phyloP scores from a whole-genome alignment of 2,888 invertebrate species.

The Stratiomys singularior region DNA sequence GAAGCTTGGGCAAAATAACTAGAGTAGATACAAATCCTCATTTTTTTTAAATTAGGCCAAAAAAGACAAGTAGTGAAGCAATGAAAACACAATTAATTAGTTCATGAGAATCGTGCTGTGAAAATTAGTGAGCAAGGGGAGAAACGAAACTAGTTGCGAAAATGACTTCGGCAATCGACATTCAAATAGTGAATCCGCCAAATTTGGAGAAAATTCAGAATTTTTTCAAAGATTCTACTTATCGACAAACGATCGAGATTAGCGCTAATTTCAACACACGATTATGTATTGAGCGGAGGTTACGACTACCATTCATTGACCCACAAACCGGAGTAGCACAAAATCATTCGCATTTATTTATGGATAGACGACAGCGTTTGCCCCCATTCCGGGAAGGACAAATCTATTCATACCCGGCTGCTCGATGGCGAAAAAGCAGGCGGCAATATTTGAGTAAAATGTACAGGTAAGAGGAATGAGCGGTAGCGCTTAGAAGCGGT shows the following conservation, averaged over 20 bases:
- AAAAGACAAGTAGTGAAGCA: background rate
- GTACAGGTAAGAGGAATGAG: constrained; percentile 60
- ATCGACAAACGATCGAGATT: constrained; percentile 92
- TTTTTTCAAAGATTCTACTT: constrained; percentile 87
- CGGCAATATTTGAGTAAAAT: constrained; percentile 79
- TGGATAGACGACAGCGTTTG: constrained; percentile 88
- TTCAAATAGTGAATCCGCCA: constrained; percentile 74
- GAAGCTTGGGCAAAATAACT: background rate
- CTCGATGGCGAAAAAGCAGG: constrained; percentile 90
- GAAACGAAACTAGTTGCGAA: constrained; percentile 18
- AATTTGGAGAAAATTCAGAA: constrained; percentile 81
- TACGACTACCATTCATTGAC: constrained; percentile 94
- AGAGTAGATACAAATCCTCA: background rate
- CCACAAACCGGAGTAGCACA: constrained; percentile 98
- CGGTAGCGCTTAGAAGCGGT: no score
- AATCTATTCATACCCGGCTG: constrained; percentile 90
- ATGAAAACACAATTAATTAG: background rate
- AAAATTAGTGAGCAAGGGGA: background rate
- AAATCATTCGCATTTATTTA: constrained; percentile 89
- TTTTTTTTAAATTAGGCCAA: background rate
- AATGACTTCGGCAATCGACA: constrained; percentile 71
- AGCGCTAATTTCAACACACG: constrained; percentile 94
- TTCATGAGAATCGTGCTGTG: constrained; percentile 7
- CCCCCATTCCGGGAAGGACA: constrained; percentile 90
- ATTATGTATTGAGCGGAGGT: constrained; percentile 88